Evolutionary conservation across 2,113 vertebrate species (phyloP).

Genomic region (Meleagris gallopavo): DNA sequence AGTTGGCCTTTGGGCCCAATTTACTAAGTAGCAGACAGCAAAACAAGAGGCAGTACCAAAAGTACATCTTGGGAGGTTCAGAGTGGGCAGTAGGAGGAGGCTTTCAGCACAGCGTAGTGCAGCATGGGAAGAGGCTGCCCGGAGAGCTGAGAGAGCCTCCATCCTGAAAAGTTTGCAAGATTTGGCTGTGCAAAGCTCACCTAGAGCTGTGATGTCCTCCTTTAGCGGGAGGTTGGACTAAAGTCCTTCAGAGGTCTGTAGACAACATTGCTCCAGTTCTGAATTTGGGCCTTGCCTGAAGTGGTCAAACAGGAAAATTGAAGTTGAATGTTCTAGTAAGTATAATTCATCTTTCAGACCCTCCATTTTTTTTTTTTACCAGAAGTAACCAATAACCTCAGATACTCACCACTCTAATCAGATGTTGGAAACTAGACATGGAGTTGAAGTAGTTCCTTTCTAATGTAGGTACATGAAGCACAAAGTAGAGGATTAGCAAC

Average conservation of each 20-base stretch:
- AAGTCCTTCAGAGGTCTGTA: not conserved
- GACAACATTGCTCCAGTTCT: not conserved
- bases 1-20: not conserved
- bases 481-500: not conserved
- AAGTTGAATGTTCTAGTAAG: not conserved
- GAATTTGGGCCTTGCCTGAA: fast-evolving
- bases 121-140: not conserved
- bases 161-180: not conserved
- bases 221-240: not conserved
- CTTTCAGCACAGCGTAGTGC: not conserved
- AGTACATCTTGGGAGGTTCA: not conserved
- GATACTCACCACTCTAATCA: not conserved
- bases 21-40: not conserved
- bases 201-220: not conserved
- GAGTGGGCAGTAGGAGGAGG: not conserved
- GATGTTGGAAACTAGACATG: not conserved
- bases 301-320: not conserved
- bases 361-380: not conserved
- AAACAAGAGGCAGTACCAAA: not conserved
- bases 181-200: not conserved
- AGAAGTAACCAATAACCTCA: not conserved
- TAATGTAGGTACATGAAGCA: not conserved
- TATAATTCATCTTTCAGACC: not conserved
- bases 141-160: not conserved
- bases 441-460: not conserved